A percentile compares a stretch with the other conserved stretches of the same genome.
Conservation (phyloP, 2,797 vertebrate genomes). For the Sebastes diploproa region DNA sequence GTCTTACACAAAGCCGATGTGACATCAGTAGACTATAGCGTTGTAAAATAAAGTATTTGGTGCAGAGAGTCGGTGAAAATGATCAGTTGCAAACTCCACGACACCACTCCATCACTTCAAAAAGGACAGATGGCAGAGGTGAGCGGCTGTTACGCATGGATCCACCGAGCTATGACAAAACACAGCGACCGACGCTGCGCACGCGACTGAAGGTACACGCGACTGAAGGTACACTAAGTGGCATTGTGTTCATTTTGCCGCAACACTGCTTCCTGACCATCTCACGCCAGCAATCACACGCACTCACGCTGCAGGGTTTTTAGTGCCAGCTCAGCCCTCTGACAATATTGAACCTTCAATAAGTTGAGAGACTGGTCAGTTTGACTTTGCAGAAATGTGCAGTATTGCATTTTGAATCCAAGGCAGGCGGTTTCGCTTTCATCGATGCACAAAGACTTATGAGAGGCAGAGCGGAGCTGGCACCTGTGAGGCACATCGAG, state of each 20-base stretch:
- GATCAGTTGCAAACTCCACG: background rate
- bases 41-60: slow-evolving; percentile 8
- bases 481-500: slow-evolving; percentile 62
- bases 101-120: background rate
- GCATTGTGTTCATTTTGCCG: background rate
- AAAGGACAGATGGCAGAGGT: background rate
- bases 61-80: background rate
- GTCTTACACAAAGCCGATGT: slow-evolving; percentile 10
- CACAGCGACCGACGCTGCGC: background rate
- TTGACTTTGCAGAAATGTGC: slow-evolving; percentile 74
- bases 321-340: slow-evolving; percentile 35
- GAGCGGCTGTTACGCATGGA: background rate
- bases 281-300: background rate
- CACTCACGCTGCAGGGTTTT: slow-evolving; percentile 1
- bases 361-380: slow-evolving; percentile 56
- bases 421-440: slow-evolving; percentile 62
- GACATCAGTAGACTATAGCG: background rate
- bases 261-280: background rate
- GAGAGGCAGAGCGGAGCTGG: slow-evolving; percentile 59
- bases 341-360: slow-evolving; percentile 49
- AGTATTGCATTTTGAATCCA: slow-evolving; percentile 60
- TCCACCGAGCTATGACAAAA: background rate
- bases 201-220: background rate
- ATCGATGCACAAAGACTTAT: slow-evolving; percentile 68
- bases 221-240: background rate